A percentile compares a stretch with the other conserved stretches of the same genome.
Evolutionary conservation across 2,113 vertebrate genomes (phyloP).

Genomic region (Podilymbus podiceps): DNA sequence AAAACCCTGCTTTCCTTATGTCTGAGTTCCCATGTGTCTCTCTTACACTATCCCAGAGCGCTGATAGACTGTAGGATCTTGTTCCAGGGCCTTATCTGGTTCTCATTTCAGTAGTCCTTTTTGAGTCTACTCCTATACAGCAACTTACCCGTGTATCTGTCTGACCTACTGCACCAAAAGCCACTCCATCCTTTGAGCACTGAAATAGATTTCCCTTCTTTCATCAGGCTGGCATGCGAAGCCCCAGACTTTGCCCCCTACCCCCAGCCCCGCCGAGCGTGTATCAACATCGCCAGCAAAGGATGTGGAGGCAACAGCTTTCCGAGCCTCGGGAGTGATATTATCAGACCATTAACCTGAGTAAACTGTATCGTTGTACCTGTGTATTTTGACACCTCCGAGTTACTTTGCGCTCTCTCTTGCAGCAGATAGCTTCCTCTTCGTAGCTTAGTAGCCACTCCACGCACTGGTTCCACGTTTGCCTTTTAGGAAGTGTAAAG

Average conservation of each 20-base stretch:
- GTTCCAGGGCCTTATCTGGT: constrained; percentile 33
- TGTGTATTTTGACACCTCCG: neutral
- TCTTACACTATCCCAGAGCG: constrained; percentile 11
- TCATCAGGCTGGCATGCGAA: neutral
- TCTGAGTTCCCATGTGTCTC: constrained; percentile 57
- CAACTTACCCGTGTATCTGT: neutral
- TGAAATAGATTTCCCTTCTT: constrained; percentile 48
- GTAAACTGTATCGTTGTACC: neutral
- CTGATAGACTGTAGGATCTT: constrained; percentile 11
- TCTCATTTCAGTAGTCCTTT: constrained; percentile 38
- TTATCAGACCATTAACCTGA: constrained; percentile 55
- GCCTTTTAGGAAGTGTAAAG: neutral
- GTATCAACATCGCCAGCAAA: constrained; percentile 4
- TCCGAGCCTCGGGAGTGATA: constrained; percentile 1
- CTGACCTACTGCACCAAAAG: constrained; percentile 53
- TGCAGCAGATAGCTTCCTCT: neutral
- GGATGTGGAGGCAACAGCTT: constrained; percentile 10
- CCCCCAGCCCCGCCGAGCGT: neutral
- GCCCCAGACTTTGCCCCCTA: constrained; percentile 3
- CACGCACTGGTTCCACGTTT: neutral
- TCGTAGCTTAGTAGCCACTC: neutral
- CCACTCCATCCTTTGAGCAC: constrained; percentile 28
- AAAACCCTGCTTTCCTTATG: neutral
- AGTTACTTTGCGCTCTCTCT: neutral
- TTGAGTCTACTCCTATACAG: neutral